Evolutionary conservation across 2,113 vertebrate species (phyloP), one percentile per base, ranked within the genome.

Genomic region (Syrrhaptes paradoxus): DNA sequence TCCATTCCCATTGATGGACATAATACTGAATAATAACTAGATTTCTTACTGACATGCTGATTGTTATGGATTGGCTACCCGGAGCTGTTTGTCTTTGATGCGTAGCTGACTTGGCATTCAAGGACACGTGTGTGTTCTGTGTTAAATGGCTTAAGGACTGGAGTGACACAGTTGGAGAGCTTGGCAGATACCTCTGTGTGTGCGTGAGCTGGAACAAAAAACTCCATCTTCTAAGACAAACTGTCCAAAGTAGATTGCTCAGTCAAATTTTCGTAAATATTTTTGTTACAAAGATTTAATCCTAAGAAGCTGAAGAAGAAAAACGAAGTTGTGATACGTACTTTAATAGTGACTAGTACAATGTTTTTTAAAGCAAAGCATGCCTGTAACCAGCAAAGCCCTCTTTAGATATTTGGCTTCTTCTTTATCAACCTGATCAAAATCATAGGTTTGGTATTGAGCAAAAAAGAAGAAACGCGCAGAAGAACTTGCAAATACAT

Each of bases 61-160:
- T 87, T 86, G 85, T 63, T 87, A 36, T 18, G 62, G 46, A 13
- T 88, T 83, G 88, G 54, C 71, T 93, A 7, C 90, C 55, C 73
- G 87, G 66, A 94, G 68, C 62, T 84, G 5, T 90, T 90, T 91
- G 74, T 89, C 78, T 91, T 75, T 92, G 87, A 80, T 2, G 10
- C 0, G 11, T 63, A 88, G 71, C 51, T 90, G 73, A 66, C 59
- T 95, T 92, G 87, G 76, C 83, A 48, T 85, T 90, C 48, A 55
- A 89, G 79, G 86, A 92, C 85, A 80, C 6, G 24, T 96, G 90
- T 43, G 2, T 87, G 91, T 85, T 95, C 49, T 66, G 22, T 86
- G 80, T 93, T 95, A 91, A 93, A 87, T 82, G 78, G 90, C 86
- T 97, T 95, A 93, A 90, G 49, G 58, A 93, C 74, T 80, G 45